Conservation (phyloP, 2,888 invertebrate genomes). For the Apamea crenata region DNA sequence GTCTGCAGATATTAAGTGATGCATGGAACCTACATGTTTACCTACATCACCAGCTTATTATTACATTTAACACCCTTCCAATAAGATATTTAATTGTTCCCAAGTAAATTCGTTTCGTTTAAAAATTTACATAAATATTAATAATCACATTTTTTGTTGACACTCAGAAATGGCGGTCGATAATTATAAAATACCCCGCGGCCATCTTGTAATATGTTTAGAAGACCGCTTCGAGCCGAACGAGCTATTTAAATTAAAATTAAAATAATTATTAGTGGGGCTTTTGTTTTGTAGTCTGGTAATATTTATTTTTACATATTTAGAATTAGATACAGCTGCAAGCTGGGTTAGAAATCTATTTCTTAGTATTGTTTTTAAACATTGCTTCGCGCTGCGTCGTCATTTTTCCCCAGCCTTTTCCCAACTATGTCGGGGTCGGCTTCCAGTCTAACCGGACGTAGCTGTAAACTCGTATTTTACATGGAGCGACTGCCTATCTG, state of each 20-base stretch:
- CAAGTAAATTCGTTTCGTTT: constrained; percentile 39
- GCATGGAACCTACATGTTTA: not conserved
- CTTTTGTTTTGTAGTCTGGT: constrained; percentile 51
- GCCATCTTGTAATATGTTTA: constrained; percentile 49
- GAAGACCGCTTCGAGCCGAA: constrained; percentile 40
- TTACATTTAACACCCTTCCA: not conserved
- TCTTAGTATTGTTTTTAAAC: not conserved
- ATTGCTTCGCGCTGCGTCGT: not conserved
- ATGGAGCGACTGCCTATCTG: not conserved
- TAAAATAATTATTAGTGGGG: constrained; percentile 48
- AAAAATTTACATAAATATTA: constrained; percentile 61
- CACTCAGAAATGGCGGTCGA: constrained; percentile 52
- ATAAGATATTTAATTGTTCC: not conserved
- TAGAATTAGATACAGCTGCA: not conserved
- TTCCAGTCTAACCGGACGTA: not conserved
- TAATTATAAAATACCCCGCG: constrained; percentile 59
- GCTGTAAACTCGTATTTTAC: not conserved
- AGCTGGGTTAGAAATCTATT: not conserved
- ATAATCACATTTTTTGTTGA: constrained; percentile 62
- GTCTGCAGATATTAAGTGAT: too few relatives aligned
- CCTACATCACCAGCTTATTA: not conserved
- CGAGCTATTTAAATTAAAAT: constrained; percentile 62
- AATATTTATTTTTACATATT: constrained; percentile 2
- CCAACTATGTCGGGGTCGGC: not conserved
- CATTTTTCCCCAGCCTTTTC: not conserved